Evolutionary conservation across 2,113 vertebrate genomes (phyloP).

Genomic region (Austrofundulus limnaeus): DNA sequence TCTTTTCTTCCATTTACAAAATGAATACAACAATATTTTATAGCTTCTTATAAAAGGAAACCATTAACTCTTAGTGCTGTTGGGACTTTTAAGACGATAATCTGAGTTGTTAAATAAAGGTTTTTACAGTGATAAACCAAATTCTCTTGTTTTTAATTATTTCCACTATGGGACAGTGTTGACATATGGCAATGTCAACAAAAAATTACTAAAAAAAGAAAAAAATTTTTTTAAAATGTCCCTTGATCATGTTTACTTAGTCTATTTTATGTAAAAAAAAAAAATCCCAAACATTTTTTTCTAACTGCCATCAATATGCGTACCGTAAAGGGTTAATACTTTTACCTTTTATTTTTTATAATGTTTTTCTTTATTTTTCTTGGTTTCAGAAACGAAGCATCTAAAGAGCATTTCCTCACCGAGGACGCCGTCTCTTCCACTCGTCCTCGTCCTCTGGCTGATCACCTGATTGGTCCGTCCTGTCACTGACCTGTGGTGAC

Average conservation of each 20-base stretch:
- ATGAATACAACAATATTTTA: conserved; percentile 1
- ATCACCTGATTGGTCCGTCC: conserved; percentile 49
- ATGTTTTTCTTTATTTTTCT: conserved; percentile 3
- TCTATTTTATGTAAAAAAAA: not conserved
- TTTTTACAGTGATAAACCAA: not conserved
- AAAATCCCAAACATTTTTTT: no score
- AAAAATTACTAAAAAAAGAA: not conserved
- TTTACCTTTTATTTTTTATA: no score
- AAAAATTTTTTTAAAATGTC: not conserved
- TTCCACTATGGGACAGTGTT: not conserved
- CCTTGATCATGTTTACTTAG: not conserved
- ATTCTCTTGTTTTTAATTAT: no score
- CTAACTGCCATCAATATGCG: no score
- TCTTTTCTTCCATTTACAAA: not conserved
- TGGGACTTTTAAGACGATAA: not conserved
- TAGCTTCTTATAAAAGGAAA: not conserved
- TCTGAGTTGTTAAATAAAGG: not conserved
- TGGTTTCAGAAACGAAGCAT: conserved; percentile 53
- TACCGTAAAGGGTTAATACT: no score
- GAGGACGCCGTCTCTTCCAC: conserved; percentile 19
- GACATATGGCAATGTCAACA: not conserved
- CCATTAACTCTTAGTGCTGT: not conserved
- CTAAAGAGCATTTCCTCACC: conserved; percentile 17
- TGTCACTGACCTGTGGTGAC: not conserved
- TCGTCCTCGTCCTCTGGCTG: conserved; percentile 51